Conservation (phyloP, 2,797 vertebrate species). For the Melanotaenia pygmaea region DNA sequence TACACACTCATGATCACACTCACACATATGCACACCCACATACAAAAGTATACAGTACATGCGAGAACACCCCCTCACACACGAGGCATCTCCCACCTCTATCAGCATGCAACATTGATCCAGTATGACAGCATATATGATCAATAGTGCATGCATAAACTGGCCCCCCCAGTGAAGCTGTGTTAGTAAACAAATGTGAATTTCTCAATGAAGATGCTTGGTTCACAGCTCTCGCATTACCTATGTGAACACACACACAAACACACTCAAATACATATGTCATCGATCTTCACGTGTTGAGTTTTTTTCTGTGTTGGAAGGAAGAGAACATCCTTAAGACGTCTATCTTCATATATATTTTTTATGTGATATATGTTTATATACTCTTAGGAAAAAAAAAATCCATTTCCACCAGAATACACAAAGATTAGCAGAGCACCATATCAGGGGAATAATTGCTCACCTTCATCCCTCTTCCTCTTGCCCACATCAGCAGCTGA, state of each 20-base stretch:
- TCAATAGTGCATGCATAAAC: conserved; percentile 74
- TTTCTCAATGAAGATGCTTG: conserved; percentile 84
- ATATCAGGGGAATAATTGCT: conserved; percentile 30
- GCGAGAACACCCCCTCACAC: conserved; percentile 15
- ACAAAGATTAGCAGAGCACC: background rate
- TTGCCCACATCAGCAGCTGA: conserved; percentile 92
- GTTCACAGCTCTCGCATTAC: conserved; percentile 56
- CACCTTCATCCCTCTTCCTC: conserved; percentile 97
- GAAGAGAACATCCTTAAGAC: conserved; percentile 10
- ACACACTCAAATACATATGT: conserved; percentile 45
- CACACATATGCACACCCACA: conserved; percentile 12
- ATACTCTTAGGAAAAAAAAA: conserved; percentile 4
- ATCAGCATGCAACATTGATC: conserved; percentile 70
- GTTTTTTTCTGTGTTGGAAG: conserved; percentile 60
- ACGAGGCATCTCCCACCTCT: conserved; percentile 25
- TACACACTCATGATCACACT: conserved; percentile 40
- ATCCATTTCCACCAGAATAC: background rate
- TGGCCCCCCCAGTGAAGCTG: conserved; percentile 45
- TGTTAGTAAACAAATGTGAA: conserved; percentile 55
- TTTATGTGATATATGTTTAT: conserved; percentile 23
- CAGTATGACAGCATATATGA: conserved; percentile 57
- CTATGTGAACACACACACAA: conserved; percentile 2
- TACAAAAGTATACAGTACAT: conserved; percentile 28
- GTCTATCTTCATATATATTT: background rate
- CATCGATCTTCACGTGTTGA: conserved; percentile 50